Conservation (phyloP, 2,113 vertebrate genomes). For the Rhinichthys klamathensis region DNA sequence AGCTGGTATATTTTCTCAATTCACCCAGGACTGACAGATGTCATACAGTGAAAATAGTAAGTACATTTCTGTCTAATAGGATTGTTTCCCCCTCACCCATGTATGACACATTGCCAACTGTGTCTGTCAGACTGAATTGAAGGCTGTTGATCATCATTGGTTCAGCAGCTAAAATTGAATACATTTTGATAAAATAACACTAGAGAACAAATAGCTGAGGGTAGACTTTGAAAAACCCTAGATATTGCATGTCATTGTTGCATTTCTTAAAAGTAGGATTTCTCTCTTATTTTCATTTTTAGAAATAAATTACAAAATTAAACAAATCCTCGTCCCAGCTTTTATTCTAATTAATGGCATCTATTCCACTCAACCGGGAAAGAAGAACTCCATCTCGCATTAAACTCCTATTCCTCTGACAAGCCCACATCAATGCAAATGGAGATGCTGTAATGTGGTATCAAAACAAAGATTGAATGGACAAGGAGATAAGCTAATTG, state of each 20-base stretch:
- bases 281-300: constrained; percentile 55
- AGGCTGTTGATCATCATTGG: not conserved
- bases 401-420: constrained; percentile 52
- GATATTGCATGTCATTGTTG: constrained; percentile 2
- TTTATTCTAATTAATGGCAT: constrained; percentile 66
- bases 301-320: constrained; percentile 65
- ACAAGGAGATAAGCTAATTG: constrained; percentile 67
- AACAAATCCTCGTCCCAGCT: constrained; percentile 63
- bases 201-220: not conserved
- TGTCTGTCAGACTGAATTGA: not conserved
- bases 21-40: not conserved
- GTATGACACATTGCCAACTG: not conserved
- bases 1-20: not conserved
- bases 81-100: not conserved
- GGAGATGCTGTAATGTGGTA: constrained; percentile 51
- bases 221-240: not conserved
- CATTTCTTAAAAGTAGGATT: constrained; percentile 63
- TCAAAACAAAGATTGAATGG: constrained; percentile 60
- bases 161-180: not conserved
- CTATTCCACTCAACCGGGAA: constrained; percentile 46
- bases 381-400: constrained; percentile 40
- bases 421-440: constrained; percentile 48
- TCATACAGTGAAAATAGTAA: not conserved
- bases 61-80: not conserved
- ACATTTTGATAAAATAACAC: not conserved